These are phyloP conservation scores for Drosophila nikananu DNA, from an alignment of 1,140 invertebrate species.

Conservation along the genomic window DNA sequence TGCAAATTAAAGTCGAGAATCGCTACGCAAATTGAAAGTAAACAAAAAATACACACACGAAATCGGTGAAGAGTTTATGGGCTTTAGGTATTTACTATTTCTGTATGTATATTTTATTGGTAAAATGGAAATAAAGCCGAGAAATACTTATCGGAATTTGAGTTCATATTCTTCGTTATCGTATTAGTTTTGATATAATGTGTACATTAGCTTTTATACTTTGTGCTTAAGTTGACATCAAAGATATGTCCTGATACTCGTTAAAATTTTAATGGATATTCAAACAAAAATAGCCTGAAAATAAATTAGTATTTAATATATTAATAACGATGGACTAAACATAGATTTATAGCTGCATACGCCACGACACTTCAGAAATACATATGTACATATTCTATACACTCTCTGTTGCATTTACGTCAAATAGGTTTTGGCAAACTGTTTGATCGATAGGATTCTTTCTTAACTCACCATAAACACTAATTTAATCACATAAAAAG, in stretches of 20 bases:
- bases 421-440: slow-evolving; percentile 7
- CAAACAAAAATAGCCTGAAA: slow-evolving; percentile 2
- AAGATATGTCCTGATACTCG: not conserved
- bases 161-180: not conserved
- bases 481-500: slow-evolving; percentile 23
- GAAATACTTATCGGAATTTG: not conserved
- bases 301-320: slow-evolving; percentile 9
- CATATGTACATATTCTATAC: not conserved
- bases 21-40: slow-evolving; percentile 43
- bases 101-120: not conserved
- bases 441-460: slow-evolving; percentile 11
- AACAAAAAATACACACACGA: slow-evolving; percentile 37
- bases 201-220: not conserved
- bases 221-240: not conserved
- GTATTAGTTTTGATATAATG: not conserved
- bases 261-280: slow-evolving; percentile 4
- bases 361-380: not conserved
- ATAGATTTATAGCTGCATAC: not conserved
- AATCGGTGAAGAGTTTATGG: slow-evolving; percentile 20
- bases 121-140: not conserved
- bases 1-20: slow-evolving; percentile 35
- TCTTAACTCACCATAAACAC: slow-evolving; percentile 12
- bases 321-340: not conserved
- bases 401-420: slow-evolving; percentile 16
- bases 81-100: slow-evolving; percentile 7